phyloP scores from a whole-genome alignment of 2,888 invertebrate species.

The Meiosimyza platycephala region DNA sequence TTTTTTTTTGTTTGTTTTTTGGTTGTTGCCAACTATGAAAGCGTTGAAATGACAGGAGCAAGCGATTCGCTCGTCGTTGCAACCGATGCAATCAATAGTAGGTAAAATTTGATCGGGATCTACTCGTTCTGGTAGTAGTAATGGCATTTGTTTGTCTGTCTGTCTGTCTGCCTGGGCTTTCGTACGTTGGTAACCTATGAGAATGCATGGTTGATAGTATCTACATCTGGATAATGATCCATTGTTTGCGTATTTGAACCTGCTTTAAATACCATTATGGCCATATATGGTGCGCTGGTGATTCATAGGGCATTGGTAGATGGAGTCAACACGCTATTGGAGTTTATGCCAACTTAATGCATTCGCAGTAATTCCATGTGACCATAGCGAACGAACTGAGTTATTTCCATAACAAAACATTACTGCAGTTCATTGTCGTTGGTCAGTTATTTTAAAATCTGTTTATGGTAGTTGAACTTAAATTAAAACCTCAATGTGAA shows the following conservation, averaged over 20 bases:
- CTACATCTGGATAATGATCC: constrained; percentile 63
- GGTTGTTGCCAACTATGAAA: neutral
- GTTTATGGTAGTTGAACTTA: constrained; percentile 3
- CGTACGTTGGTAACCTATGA: constrained; percentile 9
- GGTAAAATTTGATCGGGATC: too few relatives aligned
- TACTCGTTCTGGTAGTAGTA: too few relatives aligned
- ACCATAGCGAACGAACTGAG: constrained; percentile 2
- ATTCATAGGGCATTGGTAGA: constrained; percentile 45
- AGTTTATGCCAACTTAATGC: too few relatives aligned
- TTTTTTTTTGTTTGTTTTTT: too few relatives aligned
- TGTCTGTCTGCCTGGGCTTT: constrained; percentile 1
- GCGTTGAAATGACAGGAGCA: constrained; percentile 8
- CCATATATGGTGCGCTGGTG: constrained; percentile 50
- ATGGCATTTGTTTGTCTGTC: neutral
- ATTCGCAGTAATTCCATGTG: neutral
- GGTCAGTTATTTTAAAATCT: constrained; percentile 8
- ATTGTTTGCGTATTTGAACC: constrained; percentile 65
- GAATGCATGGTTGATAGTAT: constrained; percentile 46
- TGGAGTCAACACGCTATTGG: constrained; percentile 10
- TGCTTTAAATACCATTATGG: constrained; percentile 60
- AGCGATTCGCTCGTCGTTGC: neutral
- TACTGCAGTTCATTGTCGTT: neutral
- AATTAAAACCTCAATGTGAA: constrained; percentile 9
- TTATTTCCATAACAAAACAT: neutral
- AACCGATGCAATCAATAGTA: too few relatives aligned